phyloP scores from a whole-genome alignment of 2,113 vertebrate genomes.

The Scatophagus argus region DNA sequence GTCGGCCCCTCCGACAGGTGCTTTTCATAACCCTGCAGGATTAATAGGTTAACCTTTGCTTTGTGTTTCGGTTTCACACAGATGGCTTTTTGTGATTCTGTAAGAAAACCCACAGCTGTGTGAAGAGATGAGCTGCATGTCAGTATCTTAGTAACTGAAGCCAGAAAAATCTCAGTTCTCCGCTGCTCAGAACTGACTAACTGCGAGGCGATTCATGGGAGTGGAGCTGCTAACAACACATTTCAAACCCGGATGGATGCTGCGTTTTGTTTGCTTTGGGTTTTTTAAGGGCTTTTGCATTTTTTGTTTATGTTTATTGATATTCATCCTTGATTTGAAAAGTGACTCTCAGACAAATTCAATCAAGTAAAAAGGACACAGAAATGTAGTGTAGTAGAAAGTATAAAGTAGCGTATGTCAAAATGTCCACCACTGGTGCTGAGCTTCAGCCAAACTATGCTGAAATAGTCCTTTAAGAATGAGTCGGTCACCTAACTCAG shows the following conservation, averaged over 20 bases:
- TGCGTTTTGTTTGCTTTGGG: no score
- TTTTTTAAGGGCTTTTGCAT: background rate
- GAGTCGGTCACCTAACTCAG: background rate
- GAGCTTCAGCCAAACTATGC: no score
- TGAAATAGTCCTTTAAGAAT: no score
- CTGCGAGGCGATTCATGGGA: background rate
- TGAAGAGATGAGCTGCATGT: background rate
- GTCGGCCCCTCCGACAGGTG: background rate
- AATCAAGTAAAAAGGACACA: no score
- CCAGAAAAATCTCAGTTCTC: background rate
- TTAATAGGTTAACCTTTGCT: conserved; percentile 3
- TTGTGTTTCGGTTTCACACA: background rate
- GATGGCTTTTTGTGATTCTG: background rate
- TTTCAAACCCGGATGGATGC: background rate
- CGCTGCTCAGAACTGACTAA: background rate
- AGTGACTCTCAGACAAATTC: no score
- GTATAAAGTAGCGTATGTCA: no score
- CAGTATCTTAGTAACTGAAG: background rate
- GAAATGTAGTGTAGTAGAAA: no score
- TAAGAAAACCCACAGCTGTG: background rate
- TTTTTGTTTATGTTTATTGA: background rate
- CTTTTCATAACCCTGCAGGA: conserved; percentile 1
- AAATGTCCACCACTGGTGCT: no score
- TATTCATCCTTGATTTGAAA: background rate
- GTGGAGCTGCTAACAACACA: background rate